A percentile compares a stretch with the other conserved stretches of the same genome.
Evolutionary conservation across 2,113 vertebrate genomes (phyloP).

Genomic region (Sander vitreus): DNA sequence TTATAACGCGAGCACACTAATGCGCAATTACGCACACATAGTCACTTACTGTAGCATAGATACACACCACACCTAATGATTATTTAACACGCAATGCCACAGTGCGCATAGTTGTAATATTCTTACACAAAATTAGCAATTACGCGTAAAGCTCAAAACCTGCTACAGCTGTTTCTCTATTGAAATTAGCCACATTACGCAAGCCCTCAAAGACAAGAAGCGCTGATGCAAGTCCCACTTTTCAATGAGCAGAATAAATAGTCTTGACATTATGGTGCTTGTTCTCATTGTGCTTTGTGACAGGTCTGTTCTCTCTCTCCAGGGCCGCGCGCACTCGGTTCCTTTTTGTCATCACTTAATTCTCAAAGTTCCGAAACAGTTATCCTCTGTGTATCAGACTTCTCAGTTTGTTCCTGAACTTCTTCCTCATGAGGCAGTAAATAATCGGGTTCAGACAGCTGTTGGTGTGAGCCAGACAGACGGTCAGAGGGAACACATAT

Average conservation of each 20-base stretch:
- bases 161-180: background rate
- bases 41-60: background rate
- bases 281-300: background rate
- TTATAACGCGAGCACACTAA: background rate
- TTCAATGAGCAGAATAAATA: background rate
- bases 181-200: background rate
- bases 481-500: constrained; percentile 85
- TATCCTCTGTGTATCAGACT: constrained; percentile 68
- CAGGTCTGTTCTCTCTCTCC: background rate
- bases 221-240: background rate
- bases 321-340: constrained; percentile 1
- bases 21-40: constrained; percentile 39
- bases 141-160: background rate
- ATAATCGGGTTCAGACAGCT: constrained; percentile 87
- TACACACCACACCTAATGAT: background rate
- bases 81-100: background rate
- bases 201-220: constrained; percentile 6
- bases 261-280: background rate
- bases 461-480: constrained; percentile 86
- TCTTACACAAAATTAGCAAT: background rate
- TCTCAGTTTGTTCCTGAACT: constrained; percentile 81
- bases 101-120: background rate
- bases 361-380: background rate
- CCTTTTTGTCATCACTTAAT: background rate
- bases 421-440: constrained; percentile 84